Percentiles rank a stretch among this genome's conserved stretches.
Evolutionary conservation across 2,113 vertebrate species (phyloP).

Genomic region (Pongo pygmaeus): DNA sequence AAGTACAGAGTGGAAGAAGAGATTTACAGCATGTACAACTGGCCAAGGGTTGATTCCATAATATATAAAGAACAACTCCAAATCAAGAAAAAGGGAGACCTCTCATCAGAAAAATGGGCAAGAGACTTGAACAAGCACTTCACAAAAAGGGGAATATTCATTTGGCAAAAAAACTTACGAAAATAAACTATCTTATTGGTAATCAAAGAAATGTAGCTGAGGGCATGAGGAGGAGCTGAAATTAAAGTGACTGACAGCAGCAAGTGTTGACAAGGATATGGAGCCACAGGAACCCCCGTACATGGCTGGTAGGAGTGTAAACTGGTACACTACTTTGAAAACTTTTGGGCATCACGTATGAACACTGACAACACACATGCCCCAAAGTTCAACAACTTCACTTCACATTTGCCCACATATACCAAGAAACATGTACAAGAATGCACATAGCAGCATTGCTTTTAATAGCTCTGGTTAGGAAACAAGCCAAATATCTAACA

Average conservation of each 20-base stretch:
- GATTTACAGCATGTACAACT: accelerated
- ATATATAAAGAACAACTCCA: not conserved
- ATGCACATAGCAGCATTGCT: accelerated
- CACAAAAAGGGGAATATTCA: too few relatives aligned
- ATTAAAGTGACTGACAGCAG: accelerated
- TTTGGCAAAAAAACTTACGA: accelerated
- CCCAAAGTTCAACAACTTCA: too few relatives aligned
- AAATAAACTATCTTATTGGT: accelerated
- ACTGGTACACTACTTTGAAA: accelerated
- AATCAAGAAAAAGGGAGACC: not conserved
- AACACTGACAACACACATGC: not conserved
- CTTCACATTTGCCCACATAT: accelerated
- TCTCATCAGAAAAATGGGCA: not conserved
- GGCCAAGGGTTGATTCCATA: accelerated
- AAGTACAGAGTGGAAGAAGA: too few relatives aligned
- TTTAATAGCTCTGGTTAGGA: not conserved
- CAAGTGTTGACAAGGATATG: not conserved
- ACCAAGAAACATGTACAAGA: not conserved
- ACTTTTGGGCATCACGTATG: accelerated
- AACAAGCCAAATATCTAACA: accelerated
- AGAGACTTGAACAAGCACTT: not conserved
- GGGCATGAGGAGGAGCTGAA: not conserved
- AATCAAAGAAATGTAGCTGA: not conserved
- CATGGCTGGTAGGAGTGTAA: accelerated
- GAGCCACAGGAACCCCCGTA: accelerated